Evolutionary conservation across 2,797 vertebrate species (phyloP).

Genomic region (Balearica regulorum): DNA sequence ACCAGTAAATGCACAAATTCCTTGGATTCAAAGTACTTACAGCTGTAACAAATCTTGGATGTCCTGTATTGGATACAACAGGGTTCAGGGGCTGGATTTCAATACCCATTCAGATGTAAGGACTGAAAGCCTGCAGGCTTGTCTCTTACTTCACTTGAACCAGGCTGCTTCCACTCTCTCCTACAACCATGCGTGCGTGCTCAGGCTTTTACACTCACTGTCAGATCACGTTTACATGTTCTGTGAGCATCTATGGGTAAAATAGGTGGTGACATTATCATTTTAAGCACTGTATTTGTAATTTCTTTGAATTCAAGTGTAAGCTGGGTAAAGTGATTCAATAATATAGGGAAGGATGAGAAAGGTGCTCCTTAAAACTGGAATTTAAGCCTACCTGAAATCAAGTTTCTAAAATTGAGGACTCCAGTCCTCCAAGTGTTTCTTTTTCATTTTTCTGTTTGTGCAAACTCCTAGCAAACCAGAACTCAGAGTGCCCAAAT

Average conservation of each 20-base stretch:
- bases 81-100: not conserved
- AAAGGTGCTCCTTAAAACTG: not conserved
- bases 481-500: not conserved
- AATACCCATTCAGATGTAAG: not conserved
- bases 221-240: not conserved
- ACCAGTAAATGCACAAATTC: not conserved
- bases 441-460: not conserved
- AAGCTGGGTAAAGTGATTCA: not conserved
- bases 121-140: not conserved
- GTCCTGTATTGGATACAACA: not conserved
- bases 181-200: accelerated
- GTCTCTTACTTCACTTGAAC: not conserved
- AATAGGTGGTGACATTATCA: not conserved
- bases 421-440: not conserved
- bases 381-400: not conserved
- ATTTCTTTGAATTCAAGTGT: not conserved
- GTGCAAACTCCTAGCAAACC: not conserved
- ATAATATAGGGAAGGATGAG: not conserved
- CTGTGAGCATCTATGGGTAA: not conserved
- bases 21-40: not conserved
- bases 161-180: not conserved
- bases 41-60: not conserved
- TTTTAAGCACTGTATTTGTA: not conserved
- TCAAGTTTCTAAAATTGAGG: not conserved
- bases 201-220: not conserved